Base-by-base conservation (phyloP, 2,113 vertebrate species). In the Opisthocomus hoazin region DNA sequence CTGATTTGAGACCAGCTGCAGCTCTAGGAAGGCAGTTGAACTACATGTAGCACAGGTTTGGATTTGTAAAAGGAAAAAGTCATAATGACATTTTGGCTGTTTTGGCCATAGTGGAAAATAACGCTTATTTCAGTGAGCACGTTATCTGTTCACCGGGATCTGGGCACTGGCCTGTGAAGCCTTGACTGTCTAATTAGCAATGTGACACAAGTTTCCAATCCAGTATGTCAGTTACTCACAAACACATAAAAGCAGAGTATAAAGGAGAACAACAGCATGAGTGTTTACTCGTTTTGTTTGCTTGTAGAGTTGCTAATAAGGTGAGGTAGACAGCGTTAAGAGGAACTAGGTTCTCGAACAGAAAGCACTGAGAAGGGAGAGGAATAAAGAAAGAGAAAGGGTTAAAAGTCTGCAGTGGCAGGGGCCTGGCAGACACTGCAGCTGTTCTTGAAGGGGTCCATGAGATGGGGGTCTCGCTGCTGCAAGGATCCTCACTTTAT, bases 271-370 rank as follows among this genome's bases (percentile, higher is more conserved):
- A 84, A 0, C 19, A 50, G 51, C 12, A 16, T 4, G 54, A 22
- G 6, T 56, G 7, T 75, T 82, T 57, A 24, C 17, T 84, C 22
- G 0, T 53, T 54, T 50, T 64, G 15, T 48, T 91, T 69, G 58
- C 39, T 74, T 76, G 15, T 26, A 39, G 79, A 23, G 11, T 16
- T 84, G n/a, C 51, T 74, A 17, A 18, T 65, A 66, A 16, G 12
- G 15, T 51, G 29, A n/a, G 21, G 26, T 34, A 41, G 45, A 18
- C 12, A 24, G 11, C 1, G 2, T 56, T 48, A 18, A 14, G 50
- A 32, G 13, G 7, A 81, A 15, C 2, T 3, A 78, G 5, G 7
- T 64, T 5, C 22, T 83, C 0, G 1, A 48, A 32, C 32, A 83
- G 53, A 88, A 63, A 70, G 17, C 50, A 32, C 6, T 29, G 64